These are phyloP conservation scores for Python bivittatus DNA, from an alignment of 2,113 vertebrate species.

Conservation along the genomic window DNA sequence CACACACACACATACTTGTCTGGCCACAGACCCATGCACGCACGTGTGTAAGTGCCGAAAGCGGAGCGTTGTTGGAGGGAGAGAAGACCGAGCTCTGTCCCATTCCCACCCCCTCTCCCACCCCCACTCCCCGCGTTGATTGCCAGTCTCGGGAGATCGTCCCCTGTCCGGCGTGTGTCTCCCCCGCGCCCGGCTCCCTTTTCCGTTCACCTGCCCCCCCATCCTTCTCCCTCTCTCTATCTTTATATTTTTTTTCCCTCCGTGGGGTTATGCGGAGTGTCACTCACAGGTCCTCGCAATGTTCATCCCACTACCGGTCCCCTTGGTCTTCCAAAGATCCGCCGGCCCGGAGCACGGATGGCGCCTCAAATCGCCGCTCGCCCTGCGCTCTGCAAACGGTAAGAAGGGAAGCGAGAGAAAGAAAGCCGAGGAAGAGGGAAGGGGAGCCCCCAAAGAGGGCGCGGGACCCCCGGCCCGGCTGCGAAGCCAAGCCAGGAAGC, in stretches of 20 bases:
- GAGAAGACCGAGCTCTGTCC: background rate
- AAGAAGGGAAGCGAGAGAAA: background rate
- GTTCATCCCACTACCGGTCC: slow-evolving; percentile 29
- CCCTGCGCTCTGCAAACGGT: slow-evolving; percentile 26
- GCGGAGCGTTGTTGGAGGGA: background rate
- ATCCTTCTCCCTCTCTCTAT: background rate
- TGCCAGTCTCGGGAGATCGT: background rate
- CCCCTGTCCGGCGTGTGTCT: background rate
- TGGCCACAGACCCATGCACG: background rate
- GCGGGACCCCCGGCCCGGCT: background rate
- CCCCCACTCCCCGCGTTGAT: background rate
- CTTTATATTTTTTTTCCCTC: slow-evolving; percentile 10
- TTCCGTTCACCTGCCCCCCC: background rate
- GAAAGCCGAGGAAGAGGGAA: background rate
- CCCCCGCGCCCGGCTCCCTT: background rate
- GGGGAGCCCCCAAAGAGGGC: background rate
- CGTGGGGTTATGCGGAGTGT: slow-evolving; percentile 28
- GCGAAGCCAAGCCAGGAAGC: background rate
- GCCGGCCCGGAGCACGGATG: slow-evolving; percentile 26
- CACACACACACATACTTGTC: background rate
- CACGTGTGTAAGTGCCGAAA: slow-evolving; percentile 21
- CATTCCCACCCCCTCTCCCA: background rate
- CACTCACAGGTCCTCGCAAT: slow-evolving; percentile 23
- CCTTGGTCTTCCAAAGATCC: slow-evolving; percentile 35
- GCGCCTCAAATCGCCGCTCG: slow-evolving; percentile 21